Evolutionary conservation across 1,140 invertebrate genomes (phyloP).

Genomic region (Pseudomyrmex cubaensis): DNA sequence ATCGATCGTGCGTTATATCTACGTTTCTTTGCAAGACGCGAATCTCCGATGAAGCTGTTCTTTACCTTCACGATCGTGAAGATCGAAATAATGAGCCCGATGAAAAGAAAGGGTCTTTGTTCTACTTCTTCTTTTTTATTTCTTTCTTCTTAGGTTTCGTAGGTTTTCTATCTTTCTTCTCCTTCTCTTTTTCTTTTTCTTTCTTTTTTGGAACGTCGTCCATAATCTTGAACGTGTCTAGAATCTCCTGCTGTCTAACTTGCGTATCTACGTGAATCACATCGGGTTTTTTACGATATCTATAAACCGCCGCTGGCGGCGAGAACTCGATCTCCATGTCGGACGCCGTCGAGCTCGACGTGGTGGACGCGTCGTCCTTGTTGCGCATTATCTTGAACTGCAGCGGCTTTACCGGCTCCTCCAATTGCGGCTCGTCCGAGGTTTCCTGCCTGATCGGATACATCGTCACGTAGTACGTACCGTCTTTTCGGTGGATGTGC

Average conservation of each 20-base stretch:
- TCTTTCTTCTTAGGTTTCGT: background rate
- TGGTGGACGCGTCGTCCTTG: slow-evolving; percentile 73
- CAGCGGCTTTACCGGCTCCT: slow-evolving; percentile 80
- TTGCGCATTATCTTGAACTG: slow-evolving; percentile 82
- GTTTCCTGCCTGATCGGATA: slow-evolving; percentile 79
- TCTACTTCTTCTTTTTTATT: slow-evolving; percentile 8
- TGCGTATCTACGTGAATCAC: slow-evolving; percentile 82
- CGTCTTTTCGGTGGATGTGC: slow-evolving; percentile 79
- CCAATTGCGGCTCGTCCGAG: slow-evolving; percentile 62
- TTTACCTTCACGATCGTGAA: slow-evolving; percentile 18
- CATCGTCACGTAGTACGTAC: slow-evolving; percentile 82
- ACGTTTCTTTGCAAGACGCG: slow-evolving; percentile 26
- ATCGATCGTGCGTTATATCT: background rate
- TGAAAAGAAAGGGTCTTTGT: background rate
- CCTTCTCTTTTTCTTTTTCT: slow-evolving; percentile 22
- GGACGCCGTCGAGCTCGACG: slow-evolving; percentile 80
- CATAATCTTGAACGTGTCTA: slow-evolving; percentile 73
- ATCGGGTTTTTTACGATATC: slow-evolving; percentile 79
- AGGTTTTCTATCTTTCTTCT: background rate
- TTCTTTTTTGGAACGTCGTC: slow-evolving; percentile 46
- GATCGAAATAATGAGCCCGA: background rate
- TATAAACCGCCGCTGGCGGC: slow-evolving; percentile 79
- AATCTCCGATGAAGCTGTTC: slow-evolving; percentile 29
- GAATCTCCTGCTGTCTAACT: slow-evolving; percentile 82
- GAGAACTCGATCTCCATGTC: slow-evolving; percentile 84